Evolutionary conservation across 2,797 vertebrate genomes (phyloP).

Genomic region (Eleutherodactylus coqui): DNA sequence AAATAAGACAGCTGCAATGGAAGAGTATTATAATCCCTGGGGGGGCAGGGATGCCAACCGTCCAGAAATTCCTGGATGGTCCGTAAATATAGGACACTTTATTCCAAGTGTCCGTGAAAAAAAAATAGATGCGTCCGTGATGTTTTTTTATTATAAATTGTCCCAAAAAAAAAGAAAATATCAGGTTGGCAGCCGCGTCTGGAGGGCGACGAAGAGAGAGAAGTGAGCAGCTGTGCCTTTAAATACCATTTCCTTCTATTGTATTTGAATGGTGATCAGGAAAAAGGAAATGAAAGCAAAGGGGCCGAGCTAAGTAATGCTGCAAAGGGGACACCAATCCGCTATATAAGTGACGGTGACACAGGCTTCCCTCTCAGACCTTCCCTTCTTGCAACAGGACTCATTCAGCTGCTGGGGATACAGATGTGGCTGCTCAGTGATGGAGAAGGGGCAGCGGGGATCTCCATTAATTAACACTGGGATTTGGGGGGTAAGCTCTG

Average conservation of each 20-base stretch:
- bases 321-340: constrained; percentile 42
- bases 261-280: constrained; percentile 97
- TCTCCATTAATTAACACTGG: constrained; percentile 19
- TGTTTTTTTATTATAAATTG: too few relatives aligned
- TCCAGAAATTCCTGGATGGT: too few relatives aligned
- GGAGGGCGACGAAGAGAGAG: constrained; percentile 40
- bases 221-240: constrained; percentile 86
- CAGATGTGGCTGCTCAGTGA: constrained; percentile 39
- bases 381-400: constrained; percentile 52
- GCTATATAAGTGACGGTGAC: constrained; percentile 74
- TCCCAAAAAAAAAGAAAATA: too few relatives aligned
- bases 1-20: constrained; percentile 40
- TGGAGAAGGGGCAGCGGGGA: constrained; percentile 33
- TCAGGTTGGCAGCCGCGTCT: too few relatives aligned
- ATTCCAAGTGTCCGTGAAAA: too few relatives aligned
- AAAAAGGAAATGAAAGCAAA: constrained; percentile 93
- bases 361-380: constrained; percentile 59
- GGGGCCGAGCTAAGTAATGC: constrained; percentile 60
- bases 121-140: too few relatives aligned
- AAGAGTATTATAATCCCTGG: constrained; percentile 25
- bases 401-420: constrained; percentile 29
- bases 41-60: too few relatives aligned
- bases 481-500: constrained; percentile 1
- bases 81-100: too few relatives aligned
- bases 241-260: constrained; percentile 96